Conservation (phyloP, 1,140 invertebrate genomes). For the Hyles vespertilio region DNA sequence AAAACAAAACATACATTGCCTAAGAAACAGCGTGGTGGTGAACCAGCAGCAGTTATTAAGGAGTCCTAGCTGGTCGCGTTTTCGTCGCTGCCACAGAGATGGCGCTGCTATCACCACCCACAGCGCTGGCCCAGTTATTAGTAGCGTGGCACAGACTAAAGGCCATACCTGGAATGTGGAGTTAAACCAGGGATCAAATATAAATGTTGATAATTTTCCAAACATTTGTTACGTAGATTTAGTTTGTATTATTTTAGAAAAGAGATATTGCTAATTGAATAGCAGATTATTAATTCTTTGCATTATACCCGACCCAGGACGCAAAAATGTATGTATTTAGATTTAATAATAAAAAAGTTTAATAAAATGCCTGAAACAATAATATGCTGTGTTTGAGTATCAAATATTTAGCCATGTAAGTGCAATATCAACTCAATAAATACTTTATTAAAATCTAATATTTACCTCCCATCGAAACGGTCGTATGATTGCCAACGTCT, state of each 20-base stretch:
- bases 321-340: no score
- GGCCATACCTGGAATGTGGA: constrained; percentile 76
- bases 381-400: no score
- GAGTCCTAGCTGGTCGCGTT: constrained; percentile 62
- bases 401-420: neutral
- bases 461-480: constrained; percentile 81
- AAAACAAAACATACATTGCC: constrained; percentile 76
- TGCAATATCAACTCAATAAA: neutral
- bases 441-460: neutral
- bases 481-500: constrained; percentile 81
- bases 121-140: constrained; percentile 76
- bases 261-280: no score
- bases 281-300: no score
- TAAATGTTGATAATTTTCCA: neutral
- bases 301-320: no score
- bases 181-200: neutral
- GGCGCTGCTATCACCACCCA: constrained; percentile 77
- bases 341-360: no score
- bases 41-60: constrained; percentile 82
- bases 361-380: no score
- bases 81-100: constrained; percentile 64
- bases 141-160: constrained; percentile 71
- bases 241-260: no score
- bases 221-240: no score
- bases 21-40: constrained; percentile 79